Base-by-base conservation (phyloP, 2,797 vertebrate genomes). In the Fistularia commersonii region DNA sequence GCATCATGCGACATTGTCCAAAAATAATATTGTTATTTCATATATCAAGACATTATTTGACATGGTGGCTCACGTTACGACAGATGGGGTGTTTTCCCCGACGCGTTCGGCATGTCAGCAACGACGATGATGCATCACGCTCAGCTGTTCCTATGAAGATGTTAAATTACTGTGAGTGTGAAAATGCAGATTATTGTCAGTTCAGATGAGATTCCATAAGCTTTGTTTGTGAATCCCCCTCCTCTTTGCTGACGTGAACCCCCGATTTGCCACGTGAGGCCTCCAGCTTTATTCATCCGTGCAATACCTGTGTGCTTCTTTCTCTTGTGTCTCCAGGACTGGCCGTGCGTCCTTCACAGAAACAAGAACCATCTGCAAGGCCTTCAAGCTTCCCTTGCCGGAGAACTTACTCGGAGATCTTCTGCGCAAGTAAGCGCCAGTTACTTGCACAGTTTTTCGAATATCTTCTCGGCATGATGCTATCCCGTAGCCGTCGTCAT, bases 351-450 rank as follows among this genome's bases (percentile, higher is more conserved):
- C 92, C 51, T 76, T 13, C 50, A 81, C 88, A 60, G 80, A 81
- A 10, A 86, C 87, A 32, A 83, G 75, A 73, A 92, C 85, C 45
- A 74, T 97, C 74, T 96, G 92, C 74, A 97, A 92, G 69, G 82
- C 91, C 60, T 93, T 89, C 74, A 88, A 80, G 14, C 64, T 98
- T n/a, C 94, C 94, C 3, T 41, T 98, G 76, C 61, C 69, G 34
- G 80, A 92, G 75, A 91, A 90, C 44, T 70, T 95, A 75, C 86
- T 96, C 5, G 68, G 46, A 58, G 37, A 64, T 60, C 74, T 97
- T 65, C 69, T 97, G 34, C 58, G 78, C 31, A 85, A 70, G 95
- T 97, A 90, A 89, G 90, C 78, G 3, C 14, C 43, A 14, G 11
- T 46, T 41, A 32, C 8, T 2, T 32, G 14, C 9, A 23, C 13